A percentile compares a stretch with the other conserved stretches of the same genome.
Conservation (phyloP, 1,140 invertebrate genomes). For the Drosophila nigrodunni region DNA sequence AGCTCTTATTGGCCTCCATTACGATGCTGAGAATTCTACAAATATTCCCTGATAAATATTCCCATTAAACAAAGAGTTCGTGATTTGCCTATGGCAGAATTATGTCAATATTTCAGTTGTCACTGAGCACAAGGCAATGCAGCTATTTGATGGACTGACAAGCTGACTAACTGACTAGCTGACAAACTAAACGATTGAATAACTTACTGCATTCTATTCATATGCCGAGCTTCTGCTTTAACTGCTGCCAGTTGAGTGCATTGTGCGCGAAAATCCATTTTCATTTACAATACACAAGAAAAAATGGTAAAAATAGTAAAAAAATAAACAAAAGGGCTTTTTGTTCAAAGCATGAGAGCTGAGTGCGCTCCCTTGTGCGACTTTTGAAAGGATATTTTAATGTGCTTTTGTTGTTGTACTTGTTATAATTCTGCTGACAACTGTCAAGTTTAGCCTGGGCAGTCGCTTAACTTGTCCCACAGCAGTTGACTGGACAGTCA, state of each 20-base stretch:
- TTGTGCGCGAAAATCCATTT: constrained; percentile 76
- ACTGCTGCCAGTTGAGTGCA: constrained; percentile 36
- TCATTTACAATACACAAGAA: constrained; percentile 54
- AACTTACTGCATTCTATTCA: neutral
- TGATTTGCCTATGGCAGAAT: constrained; percentile 21
- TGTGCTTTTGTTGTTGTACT: constrained; percentile 37
- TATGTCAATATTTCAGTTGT: constrained; percentile 21
- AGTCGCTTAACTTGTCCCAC: constrained; percentile 29
- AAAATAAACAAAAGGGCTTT: constrained; percentile 61
- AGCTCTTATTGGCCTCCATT: constrained; percentile 8
- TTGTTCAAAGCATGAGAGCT: constrained; percentile 22
- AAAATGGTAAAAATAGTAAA: constrained; percentile 14
- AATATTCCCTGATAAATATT: constrained; percentile 14
- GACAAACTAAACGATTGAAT: constrained; percentile 15
- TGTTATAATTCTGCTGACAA: constrained; percentile 19
- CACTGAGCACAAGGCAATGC: constrained; percentile 6
- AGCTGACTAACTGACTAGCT: neutral
- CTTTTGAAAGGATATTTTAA: constrained; percentile 42
- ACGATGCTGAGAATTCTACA: neutral
- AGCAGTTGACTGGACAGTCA: constrained; percentile 5
- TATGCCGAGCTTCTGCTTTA: constrained; percentile 1
- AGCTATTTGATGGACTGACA: constrained; percentile 4
- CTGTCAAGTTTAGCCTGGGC: constrained; percentile 16
- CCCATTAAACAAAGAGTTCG: constrained; percentile 7
- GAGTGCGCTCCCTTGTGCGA: neutral